Evolutionary conservation across 1,140 invertebrate species (phyloP), one percentile per base, ranked within the genome.

Genomic region (Trichoplusia ni): DNA sequence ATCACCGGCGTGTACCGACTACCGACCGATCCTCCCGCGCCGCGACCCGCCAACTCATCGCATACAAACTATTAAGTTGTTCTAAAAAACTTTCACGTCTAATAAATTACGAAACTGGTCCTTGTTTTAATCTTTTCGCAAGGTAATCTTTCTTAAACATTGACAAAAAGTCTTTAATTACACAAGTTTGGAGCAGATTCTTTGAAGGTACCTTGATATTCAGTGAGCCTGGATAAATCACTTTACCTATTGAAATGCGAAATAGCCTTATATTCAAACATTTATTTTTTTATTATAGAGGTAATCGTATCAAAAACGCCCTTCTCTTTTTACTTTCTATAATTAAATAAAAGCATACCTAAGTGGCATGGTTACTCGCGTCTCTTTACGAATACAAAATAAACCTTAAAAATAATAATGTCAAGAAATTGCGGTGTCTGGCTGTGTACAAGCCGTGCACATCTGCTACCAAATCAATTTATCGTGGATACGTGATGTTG

Each of bases 401-500:
- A 44, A 40, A 64, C 21, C 27, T 46, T 35, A 58, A 33, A 79
- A 82, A 80, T 78, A 78, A 80, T 80, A 81, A 78, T 74, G 73
- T 76, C 62, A 77, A 49, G 42, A 60, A 71, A 72, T 54, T 67
- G 67, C 76, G 70, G 80, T 78, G 75, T 78, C 70, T 73, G 77
- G 75, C 73, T 67, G 61, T 72, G 65, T 77, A 66, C 58, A 70
- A 64, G 54, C 38, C 35, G 76, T 68, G 75, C 75, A 73, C 80
- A 85, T 80, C 79, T 83, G 82, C 58, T 78, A 71, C 76, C 70
- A 64, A 82, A 82, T 84, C 82, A 85, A 85, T 85, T 85, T 85
- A 85, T 85, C 65, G 75, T 69, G 44, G 37, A 69, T 62, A 81
- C 80, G 80, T 81, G 80, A 79, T 73, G 69, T 75, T 75, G 58